Evolutionary conservation across 2,888 invertebrate genomes (phyloP), one percentile per base, ranked within the genome.

Genomic region (Graphium colonna): DNA sequence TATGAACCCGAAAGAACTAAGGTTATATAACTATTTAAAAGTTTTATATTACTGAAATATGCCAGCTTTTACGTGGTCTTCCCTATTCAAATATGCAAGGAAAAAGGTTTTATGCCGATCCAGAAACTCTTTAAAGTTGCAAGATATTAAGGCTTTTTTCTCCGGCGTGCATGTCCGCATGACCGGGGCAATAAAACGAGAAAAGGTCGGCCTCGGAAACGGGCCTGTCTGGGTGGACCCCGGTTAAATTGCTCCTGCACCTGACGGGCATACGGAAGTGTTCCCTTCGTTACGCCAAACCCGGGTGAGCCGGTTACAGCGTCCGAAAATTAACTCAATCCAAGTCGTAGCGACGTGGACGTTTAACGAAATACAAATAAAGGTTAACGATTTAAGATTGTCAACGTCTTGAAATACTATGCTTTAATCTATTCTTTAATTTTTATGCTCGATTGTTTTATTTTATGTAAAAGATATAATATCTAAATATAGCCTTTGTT

Each of bases 241-340:
- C 63, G 49, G 51, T 65, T 63, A 71, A 79, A 82, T 81, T 75
- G 76, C 71, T 64, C 68, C 70, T 76, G 76, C 79, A 82, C 81
- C 82, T 82, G 84, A 79, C 78, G 61, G 67, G 79, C 71, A 68
- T 75, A 72, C 71, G 61, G 61, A 65, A 64, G 57, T 54, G 52
- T 46, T 57, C 56, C 57, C 52, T 56, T 59, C 51, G 26, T 57
- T 48, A 51, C 42, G 49, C 40, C 31, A 51, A 40, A 47, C 50
- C 31, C 21, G 36, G 33, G 16, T 52, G 41, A 28, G 15, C 43
- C 43, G 42, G 31, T 47, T 16, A 28, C 43, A 18, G 38, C 13
- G 21, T 28, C 44, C 8, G 28, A 7, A 9, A 36, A 16, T 16
- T 26, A 50, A 36, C 15, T 40, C 18, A 49, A 18, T 46, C 12